phyloP scores from a whole-genome alignment of 2,888 invertebrate species.

The Oscheius sp. region DNA sequence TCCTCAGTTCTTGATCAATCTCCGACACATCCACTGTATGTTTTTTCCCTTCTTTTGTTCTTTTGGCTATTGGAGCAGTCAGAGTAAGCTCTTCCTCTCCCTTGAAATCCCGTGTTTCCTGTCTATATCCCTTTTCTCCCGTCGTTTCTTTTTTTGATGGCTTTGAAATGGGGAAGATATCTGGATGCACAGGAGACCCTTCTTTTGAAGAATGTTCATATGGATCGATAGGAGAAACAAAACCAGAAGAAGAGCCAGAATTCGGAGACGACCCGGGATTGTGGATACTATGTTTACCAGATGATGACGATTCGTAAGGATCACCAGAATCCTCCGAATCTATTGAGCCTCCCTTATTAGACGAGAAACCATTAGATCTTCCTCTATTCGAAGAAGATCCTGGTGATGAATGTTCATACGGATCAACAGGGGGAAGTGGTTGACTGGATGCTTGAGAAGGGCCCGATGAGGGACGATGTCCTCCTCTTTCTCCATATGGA shows the following conservation, averaged over 20 bases:
- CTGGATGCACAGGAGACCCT: background rate
- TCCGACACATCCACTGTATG: background rate
- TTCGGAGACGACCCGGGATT: background rate
- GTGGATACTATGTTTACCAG: background rate
- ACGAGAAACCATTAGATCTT: too few relatives aligned
- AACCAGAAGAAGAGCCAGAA: background rate
- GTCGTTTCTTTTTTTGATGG: slow-evolving; percentile 1
- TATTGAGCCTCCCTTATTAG: background rate
- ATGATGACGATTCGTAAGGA: background rate
- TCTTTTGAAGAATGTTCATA: background rate
- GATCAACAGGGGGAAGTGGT: too few relatives aligned
- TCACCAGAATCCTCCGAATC: background rate
- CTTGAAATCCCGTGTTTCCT: background rate
- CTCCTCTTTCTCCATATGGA: too few relatives aligned
- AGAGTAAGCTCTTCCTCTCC: background rate
- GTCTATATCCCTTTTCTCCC: slow-evolving; percentile 4
- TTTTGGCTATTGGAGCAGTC: background rate
- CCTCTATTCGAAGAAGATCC: too few relatives aligned
- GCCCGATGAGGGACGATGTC: too few relatives aligned
- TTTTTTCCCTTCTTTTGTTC: background rate
- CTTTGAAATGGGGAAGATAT: too few relatives aligned
- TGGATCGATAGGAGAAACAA: background rate
- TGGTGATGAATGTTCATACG: too few relatives aligned
- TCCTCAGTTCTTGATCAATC: background rate
- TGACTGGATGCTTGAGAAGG: too few relatives aligned